A percentile compares a stretch with the other conserved stretches of the same genome.
These are phyloP conservation scores for human (Homo sapiens) DNA, from an alignment of 2,113 vertebrate species.

Conservation along the genomic window DNA sequence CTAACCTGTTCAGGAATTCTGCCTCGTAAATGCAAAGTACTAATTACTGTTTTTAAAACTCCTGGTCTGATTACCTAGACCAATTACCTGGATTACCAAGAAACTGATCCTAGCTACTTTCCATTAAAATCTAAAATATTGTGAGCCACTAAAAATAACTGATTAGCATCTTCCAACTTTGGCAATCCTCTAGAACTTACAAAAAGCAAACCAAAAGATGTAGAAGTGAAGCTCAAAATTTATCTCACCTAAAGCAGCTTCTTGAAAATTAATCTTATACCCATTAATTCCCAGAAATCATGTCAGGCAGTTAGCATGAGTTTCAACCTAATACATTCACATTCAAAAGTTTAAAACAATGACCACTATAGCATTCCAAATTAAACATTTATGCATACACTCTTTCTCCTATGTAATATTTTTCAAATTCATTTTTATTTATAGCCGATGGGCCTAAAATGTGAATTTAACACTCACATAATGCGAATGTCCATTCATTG, in stretches of 20 bases:
- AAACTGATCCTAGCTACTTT: conserved; percentile 35
- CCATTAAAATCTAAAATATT: conserved; percentile 42
- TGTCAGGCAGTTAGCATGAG: background rate
- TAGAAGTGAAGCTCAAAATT: background rate
- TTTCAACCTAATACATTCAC: background rate
- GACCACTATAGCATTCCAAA: background rate
- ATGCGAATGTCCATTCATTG: background rate
- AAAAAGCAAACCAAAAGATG: background rate
- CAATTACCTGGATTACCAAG: background rate
- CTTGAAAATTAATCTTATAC: background rate
- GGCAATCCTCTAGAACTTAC: conserved; percentile 25
- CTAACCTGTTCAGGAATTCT: conserved; percentile 44
- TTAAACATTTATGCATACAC: background rate
- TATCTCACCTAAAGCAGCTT: background rate
- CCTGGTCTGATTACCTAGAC: background rate
- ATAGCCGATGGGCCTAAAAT: background rate
- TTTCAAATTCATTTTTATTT: conserved; percentile 20
- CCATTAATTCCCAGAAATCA: conserved; percentile 6
- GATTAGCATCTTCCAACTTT: conserved; percentile 46
- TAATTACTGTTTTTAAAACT: conserved; percentile 18
- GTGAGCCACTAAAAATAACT: background rate
- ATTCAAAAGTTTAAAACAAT: conserved; percentile 37
- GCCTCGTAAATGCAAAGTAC: conserved; percentile 9
- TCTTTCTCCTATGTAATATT: background rate
- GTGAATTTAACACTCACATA: background rate